Conservation (phyloP, 2,888 invertebrate species). For the Gasteruption jaculator region DNA sequence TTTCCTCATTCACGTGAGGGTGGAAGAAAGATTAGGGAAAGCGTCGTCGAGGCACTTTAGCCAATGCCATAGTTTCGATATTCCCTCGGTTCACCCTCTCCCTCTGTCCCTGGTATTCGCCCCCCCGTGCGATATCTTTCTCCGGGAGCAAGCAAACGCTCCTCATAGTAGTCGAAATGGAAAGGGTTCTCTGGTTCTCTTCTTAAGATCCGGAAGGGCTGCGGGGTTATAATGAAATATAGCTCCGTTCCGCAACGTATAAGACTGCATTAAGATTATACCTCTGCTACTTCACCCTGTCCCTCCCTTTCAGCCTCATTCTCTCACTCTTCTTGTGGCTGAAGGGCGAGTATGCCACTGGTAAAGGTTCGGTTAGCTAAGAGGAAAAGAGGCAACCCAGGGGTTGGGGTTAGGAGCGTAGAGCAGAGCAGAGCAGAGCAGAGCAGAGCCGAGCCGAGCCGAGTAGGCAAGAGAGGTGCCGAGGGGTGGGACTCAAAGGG, state of each 20-base stretch:
- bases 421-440: constrained; percentile 24
- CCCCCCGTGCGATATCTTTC: constrained; percentile 20
- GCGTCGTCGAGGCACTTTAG: constrained; percentile 34
- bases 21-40: constrained; percentile 35
- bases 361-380: no score
- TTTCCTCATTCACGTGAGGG: constrained; percentile 11
- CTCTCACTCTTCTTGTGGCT: constrained; percentile 37
- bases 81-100: constrained; percentile 14
- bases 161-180: constrained; percentile 40
- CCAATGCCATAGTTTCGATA: constrained; percentile 34
- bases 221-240: constrained; percentile 52
- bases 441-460: constrained; percentile 28
- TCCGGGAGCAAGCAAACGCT: constrained; percentile 24
- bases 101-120: not conserved
- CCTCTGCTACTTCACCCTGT: no score
- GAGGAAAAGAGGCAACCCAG: constrained; percentile 34
- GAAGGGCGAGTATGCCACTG: no score
- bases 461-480: constrained; percentile 16
- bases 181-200: constrained; percentile 43
- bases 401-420: constrained; percentile 20
- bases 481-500: constrained; percentile 33
- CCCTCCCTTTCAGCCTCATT: no score
- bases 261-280: constrained; percentile 53
- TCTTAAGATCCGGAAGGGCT: constrained; percentile 44
- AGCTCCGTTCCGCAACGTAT: constrained; percentile 49